Evolutionary conservation across 1,140 invertebrate genomes (phyloP), one percentile per base, ranked within the genome.

Genomic region (Drosophila teissieri): DNA sequence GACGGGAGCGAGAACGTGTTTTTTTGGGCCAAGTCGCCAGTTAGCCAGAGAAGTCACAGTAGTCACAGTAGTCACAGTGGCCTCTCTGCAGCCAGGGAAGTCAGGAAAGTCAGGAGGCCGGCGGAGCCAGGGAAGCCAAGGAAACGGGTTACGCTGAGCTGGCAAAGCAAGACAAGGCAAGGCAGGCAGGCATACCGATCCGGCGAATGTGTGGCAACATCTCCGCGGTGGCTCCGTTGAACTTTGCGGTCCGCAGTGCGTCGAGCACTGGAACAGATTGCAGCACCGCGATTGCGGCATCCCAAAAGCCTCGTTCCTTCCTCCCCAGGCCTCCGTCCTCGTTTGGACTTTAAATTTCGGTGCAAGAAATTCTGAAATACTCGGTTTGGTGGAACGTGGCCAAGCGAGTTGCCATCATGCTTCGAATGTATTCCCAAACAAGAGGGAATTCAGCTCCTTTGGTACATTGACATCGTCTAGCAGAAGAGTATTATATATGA

Each of bases 1-100:
- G 72, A 75, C 73, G 74, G 74, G 74, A 78, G 64, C 74, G 37
- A 77, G 64, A 78, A 77, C 74, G 65, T 77, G 74, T 75, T 64
- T 72, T 62, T 56, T 73, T 58, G 61, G 61, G 40, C 31, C 39
- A 63, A 19, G 12, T 39, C 14, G 14, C 14, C 37, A 12, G 37
- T 44, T 19, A 19, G 42, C 42, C 42, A 44, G 42, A 11, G 17
- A 44, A 17, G 44, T 14, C 44, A 39, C 8, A 14, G 37, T 1
- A 37, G 36, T 37, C n/a, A n/a, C n/a, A n/a, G n/a, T 2, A 19
- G 19, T 19, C 19, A 2, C 27, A 27, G 27, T 27, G 27, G 6
- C 6, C 6, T 7, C 27, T 27, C 27, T 27, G 27, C 6, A 27
- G 27, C 7, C 27, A 7, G 15, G 40, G 2, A 19, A 19, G 19